Base-by-base conservation (phyloP, 2,797 vertebrate species). In the Mus spretus region DNA sequence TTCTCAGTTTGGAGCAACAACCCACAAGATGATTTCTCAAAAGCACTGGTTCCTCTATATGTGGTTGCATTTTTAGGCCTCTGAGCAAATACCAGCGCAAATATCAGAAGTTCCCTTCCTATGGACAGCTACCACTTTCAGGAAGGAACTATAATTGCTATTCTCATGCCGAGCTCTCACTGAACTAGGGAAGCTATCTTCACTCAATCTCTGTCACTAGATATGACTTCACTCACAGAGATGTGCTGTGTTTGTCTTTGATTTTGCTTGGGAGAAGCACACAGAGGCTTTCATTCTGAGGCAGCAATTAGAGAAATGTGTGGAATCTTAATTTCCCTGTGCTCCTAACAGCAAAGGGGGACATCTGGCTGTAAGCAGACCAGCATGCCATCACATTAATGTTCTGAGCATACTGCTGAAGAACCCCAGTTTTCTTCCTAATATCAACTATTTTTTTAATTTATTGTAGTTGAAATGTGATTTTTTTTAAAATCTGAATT, bases 11-110 rank as follows among this genome's bases (percentile, higher is more conserved):
- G 83, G 59, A 98, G 40, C 96, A 94, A 98, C 59, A 95, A 87
- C 91, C 97, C 91, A 93, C 93, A 96, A 95, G 96, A 93, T 97
- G 97, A 98, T 97, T 97, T 98, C 67, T 67, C 28, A 89, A 92
- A 80, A 92, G 70, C 95, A 81, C 34, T 2, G 47, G 90, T 94
- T 87, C 31, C 89, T 97, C 89, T 95, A 10, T 92, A 84, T 59
- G 89, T 47, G 94, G 96, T 90, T 93, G 22, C 14, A 90, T 90
- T 97, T 93, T 95, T 95, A 97, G 44, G 61, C 61, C 90, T 91
- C 83, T 72, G 74, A 89, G 89, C 97, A 97, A 96, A 93, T 50
- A 47, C 81, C 98, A 91, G 79, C 97, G 14, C 57, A 95, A 95
- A 85, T 97, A 98, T 95, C 89, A 79, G 86, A 86, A 78, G 96